Evolutionary conservation across 1,140 invertebrate genomes (phyloP).

Genomic region (Colletes latitarsis): DNA sequence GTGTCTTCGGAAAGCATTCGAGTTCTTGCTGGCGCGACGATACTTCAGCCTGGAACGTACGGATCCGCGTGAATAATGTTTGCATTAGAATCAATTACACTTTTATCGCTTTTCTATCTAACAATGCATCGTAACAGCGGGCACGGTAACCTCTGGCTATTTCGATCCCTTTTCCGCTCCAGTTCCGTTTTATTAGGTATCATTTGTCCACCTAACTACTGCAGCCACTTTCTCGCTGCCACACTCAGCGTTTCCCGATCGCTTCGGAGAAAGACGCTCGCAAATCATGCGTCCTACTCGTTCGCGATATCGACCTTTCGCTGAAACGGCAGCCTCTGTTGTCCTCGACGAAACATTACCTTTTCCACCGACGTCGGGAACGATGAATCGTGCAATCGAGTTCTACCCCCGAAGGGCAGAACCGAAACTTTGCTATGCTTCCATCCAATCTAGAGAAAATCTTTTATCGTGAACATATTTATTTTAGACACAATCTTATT

Average conservation of each 20-base stretch:
- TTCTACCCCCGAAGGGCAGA: background rate
- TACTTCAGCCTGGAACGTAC: background rate
- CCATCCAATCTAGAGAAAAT: too few relatives aligned
- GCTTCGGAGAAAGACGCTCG: conserved; percentile 18
- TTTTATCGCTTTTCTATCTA: conserved; percentile 25
- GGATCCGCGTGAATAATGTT: conserved; percentile 30
- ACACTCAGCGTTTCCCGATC: conserved; percentile 37
- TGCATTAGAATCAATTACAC: conserved; percentile 41
- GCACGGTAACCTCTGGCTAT: conserved; percentile 23
- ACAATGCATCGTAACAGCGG: conserved; percentile 20
- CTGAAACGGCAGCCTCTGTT: conserved; percentile 6
- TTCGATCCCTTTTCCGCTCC: conserved; percentile 30
- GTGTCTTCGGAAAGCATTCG: background rate
- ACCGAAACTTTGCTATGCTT: background rate
- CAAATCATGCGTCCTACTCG: conserved; percentile 31
- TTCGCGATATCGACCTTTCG: conserved; percentile 37
- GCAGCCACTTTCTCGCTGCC: conserved; percentile 28
- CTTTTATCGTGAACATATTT: too few relatives aligned
- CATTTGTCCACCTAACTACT: conserved; percentile 38
- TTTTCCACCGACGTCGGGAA: background rate
- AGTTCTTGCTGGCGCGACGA: background rate
- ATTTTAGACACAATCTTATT: too few relatives aligned
- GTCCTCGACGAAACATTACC: conserved; percentile 12
- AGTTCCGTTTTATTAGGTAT: conserved; percentile 39
- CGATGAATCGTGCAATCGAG: conserved; percentile 3